Percentiles rank a stretch among this genome's conserved stretches.
These are phyloP conservation scores for Entomobrya proxima DNA, from an alignment of 2,888 invertebrate species.

Conservation along the genomic window DNA sequence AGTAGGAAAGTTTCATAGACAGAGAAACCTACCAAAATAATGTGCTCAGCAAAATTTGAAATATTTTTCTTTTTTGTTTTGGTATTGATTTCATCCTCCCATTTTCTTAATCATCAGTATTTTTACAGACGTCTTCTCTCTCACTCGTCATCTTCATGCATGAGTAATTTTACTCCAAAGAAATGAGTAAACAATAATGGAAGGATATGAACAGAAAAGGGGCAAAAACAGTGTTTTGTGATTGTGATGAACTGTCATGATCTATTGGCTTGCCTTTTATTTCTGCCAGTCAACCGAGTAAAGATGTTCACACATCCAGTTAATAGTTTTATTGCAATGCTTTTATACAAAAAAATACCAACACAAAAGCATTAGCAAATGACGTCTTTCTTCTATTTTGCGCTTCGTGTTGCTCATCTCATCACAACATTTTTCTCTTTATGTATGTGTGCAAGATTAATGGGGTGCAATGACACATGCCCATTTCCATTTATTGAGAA, in stretches of 20 bases:
- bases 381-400: not conserved
- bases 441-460: constrained; percentile 51
- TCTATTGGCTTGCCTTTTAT: constrained; percentile 11
- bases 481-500: constrained; percentile 59
- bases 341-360: not conserved
- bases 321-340: not conserved
- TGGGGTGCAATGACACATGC: constrained; percentile 62
- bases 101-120: constrained; percentile 32
- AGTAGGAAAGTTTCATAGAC: too few species aligned
- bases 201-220: not conserved
- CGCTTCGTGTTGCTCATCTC: not conserved
- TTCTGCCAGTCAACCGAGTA: not conserved
- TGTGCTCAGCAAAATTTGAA: not conserved
- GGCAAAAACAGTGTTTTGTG: not conserved
- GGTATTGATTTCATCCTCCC: not conserved
- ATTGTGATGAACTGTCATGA: constrained; percentile 31
- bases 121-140: not conserved
- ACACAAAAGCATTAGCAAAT: not conserved
- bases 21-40: constrained; percentile 8
- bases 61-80: not conserved
- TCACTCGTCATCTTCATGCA: not conserved
- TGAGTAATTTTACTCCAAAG: not conserved
- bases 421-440: not conserved
- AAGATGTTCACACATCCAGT: not conserved
- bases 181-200: not conserved